phyloP scores from a whole-genome alignment of 1,140 invertebrate species.

The Zaprionus taronus region DNA sequence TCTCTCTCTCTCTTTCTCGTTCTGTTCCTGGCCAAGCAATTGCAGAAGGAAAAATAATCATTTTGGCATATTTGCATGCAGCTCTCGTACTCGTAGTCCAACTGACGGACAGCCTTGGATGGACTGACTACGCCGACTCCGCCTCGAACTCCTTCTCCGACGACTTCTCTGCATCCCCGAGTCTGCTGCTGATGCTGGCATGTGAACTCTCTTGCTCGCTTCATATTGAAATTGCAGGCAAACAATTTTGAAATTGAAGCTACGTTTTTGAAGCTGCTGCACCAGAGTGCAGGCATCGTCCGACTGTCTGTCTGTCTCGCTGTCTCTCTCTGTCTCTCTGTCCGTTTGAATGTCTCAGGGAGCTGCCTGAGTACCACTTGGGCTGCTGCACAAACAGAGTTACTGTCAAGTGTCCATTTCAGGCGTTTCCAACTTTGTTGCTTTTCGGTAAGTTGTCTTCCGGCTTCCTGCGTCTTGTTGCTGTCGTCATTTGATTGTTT shows the following conservation, averaged over 20 bases:
- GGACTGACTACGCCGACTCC: constrained; percentile 53
- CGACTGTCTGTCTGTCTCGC: neutral
- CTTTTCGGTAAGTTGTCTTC: constrained; percentile 62
- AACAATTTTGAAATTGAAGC: constrained; percentile 82
- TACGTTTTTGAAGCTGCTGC: constrained; percentile 61
- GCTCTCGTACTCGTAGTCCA: constrained; percentile 50
- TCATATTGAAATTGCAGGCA: constrained; percentile 80
- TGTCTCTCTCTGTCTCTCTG: neutral
- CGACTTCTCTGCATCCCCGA: neutral
- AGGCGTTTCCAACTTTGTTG: constrained; percentile 75
- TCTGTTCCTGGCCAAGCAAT: constrained; percentile 19
- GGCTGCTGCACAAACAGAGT: constrained; percentile 74
- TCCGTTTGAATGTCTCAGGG: constrained; percentile 1
- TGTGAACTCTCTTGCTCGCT: constrained; percentile 13
- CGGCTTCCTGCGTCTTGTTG: constrained; percentile 7
- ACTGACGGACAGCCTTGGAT: constrained; percentile 38
- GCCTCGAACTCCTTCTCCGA: neutral
- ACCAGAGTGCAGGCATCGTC: neutral
- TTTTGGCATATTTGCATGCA: constrained; percentile 81
- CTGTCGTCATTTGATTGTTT: constrained; percentile 30
- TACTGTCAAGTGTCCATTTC: constrained; percentile 80
- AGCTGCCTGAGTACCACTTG: constrained; percentile 59
- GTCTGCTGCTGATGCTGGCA: neutral
- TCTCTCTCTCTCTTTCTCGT: neutral
- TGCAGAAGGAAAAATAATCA: constrained; percentile 74